phyloP scores from a whole-genome alignment of 2,797 vertebrate genomes.

The Sandelia bainsii region DNA sequence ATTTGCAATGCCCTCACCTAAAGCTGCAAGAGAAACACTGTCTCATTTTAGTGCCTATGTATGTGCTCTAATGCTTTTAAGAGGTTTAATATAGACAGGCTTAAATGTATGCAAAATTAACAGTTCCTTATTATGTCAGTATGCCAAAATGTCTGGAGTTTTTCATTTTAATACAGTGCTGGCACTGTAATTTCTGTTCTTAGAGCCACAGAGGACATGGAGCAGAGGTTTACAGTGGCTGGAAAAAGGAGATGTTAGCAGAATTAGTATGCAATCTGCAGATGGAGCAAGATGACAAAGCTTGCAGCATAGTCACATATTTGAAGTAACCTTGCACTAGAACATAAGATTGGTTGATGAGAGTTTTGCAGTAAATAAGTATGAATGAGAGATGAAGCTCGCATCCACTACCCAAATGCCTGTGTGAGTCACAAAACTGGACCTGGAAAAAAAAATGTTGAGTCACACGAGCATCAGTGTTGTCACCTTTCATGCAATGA shows the following conservation, averaged over 20 bases:
- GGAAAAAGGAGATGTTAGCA: conserved; percentile 19
- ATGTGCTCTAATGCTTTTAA: conserved; percentile 30
- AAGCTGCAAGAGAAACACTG: conserved; percentile 58
- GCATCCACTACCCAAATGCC: not conserved
- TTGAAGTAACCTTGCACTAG: conserved; percentile 14
- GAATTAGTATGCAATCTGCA: conserved; percentile 50
- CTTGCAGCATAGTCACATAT: conserved; percentile 7
- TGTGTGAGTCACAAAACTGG: not conserved
- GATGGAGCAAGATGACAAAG: conserved; percentile 13
- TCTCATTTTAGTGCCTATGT: conserved; percentile 50
- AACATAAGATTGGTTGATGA: conserved; percentile 5
- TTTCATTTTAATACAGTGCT: conserved; percentile 31
- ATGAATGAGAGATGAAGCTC: conserved; percentile 2
- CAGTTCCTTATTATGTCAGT: not conserved
- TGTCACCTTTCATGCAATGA: conserved; percentile 52
- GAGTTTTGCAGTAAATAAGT: not conserved
- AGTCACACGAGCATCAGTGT: conserved; percentile 15
- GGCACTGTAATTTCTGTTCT: conserved; percentile 29
- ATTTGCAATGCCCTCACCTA: conserved; percentile 54
- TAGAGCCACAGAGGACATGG: conserved; percentile 20
- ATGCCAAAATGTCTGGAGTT: not conserved
- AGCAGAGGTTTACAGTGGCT: conserved; percentile 11
- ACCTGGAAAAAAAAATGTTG: not conserved
- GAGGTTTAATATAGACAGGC: conserved; percentile 45
- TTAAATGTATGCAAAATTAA: not conserved